phyloP scores from a whole-genome alignment of 2,797 vertebrate genomes.

The Rhynchotus rufescens region DNA sequence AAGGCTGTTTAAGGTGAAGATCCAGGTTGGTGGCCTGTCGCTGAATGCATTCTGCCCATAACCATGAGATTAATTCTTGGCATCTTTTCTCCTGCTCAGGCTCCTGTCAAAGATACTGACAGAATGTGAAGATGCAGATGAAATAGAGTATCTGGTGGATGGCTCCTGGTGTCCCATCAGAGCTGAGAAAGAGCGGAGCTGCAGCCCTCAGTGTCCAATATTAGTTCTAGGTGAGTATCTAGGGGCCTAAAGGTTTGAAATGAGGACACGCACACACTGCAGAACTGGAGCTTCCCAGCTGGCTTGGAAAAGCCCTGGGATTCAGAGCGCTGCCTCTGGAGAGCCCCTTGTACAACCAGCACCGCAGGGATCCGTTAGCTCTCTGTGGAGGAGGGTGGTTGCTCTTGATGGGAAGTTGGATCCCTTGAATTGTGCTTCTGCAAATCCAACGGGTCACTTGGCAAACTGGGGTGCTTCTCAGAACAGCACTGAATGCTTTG shows the following conservation, averaged over 20 bases:
- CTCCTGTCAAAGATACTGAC: conserved; percentile 95
- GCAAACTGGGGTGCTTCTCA: background rate
- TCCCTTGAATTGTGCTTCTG: background rate
- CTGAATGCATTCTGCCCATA: background rate
- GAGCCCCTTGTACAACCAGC: rapidly evolving
- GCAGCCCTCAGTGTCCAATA: conserved; percentile 92
- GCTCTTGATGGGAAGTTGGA: too few species aligned
- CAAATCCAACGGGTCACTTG: background rate
- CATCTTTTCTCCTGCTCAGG: conserved; percentile 63
- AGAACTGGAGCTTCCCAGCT: background rate
- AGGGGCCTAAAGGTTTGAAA: background rate
- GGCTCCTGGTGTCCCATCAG: conserved; percentile 96
- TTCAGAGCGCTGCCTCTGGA: background rate
- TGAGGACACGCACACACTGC: background rate
- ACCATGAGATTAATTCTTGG: background rate
- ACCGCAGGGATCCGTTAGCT: rapidly evolving
- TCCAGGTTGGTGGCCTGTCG: background rate
- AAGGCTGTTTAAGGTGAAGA: background rate
- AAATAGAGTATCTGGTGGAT: conserved; percentile 96
- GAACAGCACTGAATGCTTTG: background rate
- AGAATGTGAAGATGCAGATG: conserved; percentile 94
- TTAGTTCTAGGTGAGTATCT: conserved; percentile 89
- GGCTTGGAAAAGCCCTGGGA: background rate
- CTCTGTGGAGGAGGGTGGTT: background rate
- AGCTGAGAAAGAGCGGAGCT: conserved; percentile 93